Evolutionary conservation across 2,888 invertebrate genomes (phyloP), one percentile per base, ranked within the genome.

Genomic region (Thecophora atra): DNA sequence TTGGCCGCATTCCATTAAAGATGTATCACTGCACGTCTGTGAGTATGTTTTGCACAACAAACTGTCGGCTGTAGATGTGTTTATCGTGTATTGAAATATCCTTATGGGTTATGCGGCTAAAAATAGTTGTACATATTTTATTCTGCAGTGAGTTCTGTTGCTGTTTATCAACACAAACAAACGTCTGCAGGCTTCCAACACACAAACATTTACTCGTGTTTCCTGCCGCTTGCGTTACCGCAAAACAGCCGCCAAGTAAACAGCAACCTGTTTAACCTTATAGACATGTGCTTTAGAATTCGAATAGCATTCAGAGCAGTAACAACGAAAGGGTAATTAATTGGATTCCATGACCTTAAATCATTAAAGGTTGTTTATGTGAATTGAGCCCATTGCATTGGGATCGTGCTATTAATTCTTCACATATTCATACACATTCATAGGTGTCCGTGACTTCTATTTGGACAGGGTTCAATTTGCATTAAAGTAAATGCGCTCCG

Each of bases 401-500:
- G 21, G 54, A 54, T 21, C 21, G 54, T 37, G 37, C 21, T 54
- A 54, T 54, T 54, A 54, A 54, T 4, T 54, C n/a, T n/a, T n/a
- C n/a, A 21, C 54, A 54, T 54, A 15, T 54, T 21, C 21, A 54
- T 21, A 54, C 24, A 54, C 15, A 19, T 54, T 19, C 58, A 58
- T 58, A 26, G 26, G 15, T 26, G 54, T 28, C 28, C 5, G 28
- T 24, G 26, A 37, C 42, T 47, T 67, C 42, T 24, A 54, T 28
- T 67, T 67, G 67, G 67, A 54, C 37, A 3, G 30, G 15, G 21
- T 67, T 67, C 67, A 67, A 67, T 13, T 67, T 28, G 37, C 58
- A 68, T 68, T 68, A 56, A 58, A 42, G n/a, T 30, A 37, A 58
- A 68, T 68, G 56, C n/a, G 13, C 52, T n/a, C 19, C 54, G 58